Conservation (phyloP, 2,888 invertebrate species). For the Holacanthella duospinosa region DNA sequence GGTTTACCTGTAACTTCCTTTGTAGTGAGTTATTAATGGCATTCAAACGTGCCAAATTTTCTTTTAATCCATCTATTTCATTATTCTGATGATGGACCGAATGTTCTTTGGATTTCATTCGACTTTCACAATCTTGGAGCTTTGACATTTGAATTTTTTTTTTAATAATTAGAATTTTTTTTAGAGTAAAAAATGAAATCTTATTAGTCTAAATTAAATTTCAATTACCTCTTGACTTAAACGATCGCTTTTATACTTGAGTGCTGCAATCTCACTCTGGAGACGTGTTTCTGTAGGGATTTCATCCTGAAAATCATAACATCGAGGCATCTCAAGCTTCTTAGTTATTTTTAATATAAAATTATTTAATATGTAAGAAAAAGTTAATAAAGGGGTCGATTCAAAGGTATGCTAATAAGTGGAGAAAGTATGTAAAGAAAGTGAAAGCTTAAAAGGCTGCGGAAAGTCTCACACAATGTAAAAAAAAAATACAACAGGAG, state of each 20-base stretch:
- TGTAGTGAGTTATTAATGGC: conserved; percentile 68
- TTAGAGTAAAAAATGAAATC: not conserved
- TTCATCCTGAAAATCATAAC: conserved; percentile 32
- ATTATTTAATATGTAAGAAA: too few relatives aligned
- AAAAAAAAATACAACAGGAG: too few relatives aligned
- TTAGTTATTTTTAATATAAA: too few relatives aligned
- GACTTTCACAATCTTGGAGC: conserved; percentile 60
- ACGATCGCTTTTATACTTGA: conserved; percentile 73
- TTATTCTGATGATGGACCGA: conserved; percentile 63
- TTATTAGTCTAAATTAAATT: too few relatives aligned
- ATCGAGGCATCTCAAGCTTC: too few relatives aligned
- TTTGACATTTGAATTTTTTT: conserved; percentile 43
- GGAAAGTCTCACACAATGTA: too few relatives aligned
- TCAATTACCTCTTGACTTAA: conserved; percentile 57
- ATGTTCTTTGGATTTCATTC: conserved; percentile 59
- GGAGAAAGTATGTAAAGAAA: too few relatives aligned
- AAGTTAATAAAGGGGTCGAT: too few relatives aligned
- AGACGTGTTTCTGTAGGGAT: conserved; percentile 42
- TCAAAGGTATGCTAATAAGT: too few relatives aligned
- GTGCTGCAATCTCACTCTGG: conserved; percentile 70
- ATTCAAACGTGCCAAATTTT: conserved; percentile 71
- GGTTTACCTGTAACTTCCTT: conserved; percentile 55
- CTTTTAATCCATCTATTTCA: conserved; percentile 65
- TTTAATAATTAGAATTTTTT: not conserved
- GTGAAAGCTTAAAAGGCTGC: too few relatives aligned